Evolutionary conservation across 2,797 vertebrate genomes (phyloP).

Genomic region (Thalassophryne amazonica): DNA sequence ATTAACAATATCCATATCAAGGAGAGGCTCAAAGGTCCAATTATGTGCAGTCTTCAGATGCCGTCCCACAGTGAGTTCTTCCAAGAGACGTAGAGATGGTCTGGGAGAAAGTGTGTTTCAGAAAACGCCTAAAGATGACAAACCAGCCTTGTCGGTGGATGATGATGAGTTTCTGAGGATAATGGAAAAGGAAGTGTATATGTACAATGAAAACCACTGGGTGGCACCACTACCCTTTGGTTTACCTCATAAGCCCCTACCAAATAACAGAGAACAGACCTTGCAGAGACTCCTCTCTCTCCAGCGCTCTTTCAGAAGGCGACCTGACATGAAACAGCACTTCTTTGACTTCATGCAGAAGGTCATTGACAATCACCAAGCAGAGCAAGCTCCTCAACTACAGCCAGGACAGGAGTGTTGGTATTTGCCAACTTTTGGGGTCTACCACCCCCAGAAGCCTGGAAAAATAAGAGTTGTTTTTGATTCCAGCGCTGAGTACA

Average conservation of each 20-base stretch:
- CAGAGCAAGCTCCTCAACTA: not conserved
- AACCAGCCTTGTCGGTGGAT: not conserved
- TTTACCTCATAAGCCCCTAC: not conserved
- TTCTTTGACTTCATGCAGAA: not conserved
- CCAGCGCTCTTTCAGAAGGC: not conserved
- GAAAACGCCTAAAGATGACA: not conserved
- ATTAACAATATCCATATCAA: no score
- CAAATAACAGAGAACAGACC: conserved; percentile 1
- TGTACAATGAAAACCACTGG: not conserved
- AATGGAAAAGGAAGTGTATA: not conserved
- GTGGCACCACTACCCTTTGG: not conserved
- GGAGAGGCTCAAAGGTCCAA: no score
- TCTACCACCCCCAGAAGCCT: not conserved
- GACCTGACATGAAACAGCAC: conserved; percentile 31
- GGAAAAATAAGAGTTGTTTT: no score
- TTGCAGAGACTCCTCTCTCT: not conserved
- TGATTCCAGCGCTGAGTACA: no score
- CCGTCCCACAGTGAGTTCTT: no score
- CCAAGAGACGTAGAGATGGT: no score
- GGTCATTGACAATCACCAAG: not conserved
- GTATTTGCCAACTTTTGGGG: not conserved
- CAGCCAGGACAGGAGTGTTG: not conserved
- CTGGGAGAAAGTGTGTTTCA: no score
- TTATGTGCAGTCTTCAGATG: no score
- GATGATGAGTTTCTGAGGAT: not conserved